A percentile compares a stretch with the other conserved stretches of the same genome.
These are phyloP conservation scores for Aphodius sticticus DNA, from an alignment of 2,888 invertebrate genomes.

Conservation along the genomic window DNA sequence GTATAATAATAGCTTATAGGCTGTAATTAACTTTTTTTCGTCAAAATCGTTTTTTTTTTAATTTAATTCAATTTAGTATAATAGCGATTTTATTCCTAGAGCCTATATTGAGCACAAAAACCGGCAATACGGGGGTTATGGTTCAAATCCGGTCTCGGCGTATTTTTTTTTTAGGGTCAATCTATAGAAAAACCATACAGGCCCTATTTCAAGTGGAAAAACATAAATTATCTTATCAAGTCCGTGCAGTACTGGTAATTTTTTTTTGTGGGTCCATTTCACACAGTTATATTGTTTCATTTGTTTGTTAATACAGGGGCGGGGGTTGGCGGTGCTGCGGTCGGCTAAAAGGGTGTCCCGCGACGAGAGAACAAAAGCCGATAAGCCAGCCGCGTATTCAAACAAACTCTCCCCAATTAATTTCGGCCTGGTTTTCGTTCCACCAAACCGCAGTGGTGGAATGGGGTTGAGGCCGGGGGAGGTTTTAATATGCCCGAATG, in stretches of 20 bases:
- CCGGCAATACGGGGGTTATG: too few relatives aligned
- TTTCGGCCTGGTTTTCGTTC: slow-evolving; percentile 5
- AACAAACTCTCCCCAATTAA: slow-evolving; percentile 25
- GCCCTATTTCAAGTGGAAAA: not conserved
- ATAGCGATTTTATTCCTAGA: too few relatives aligned
- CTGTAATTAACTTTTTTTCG: too few relatives aligned
- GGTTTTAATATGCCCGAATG: slow-evolving; percentile 16
- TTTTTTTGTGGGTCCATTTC: not conserved
- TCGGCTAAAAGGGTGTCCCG: slow-evolving; percentile 22
- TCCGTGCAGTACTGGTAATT: not conserved
- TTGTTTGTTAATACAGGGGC: not conserved
- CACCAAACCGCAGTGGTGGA: not conserved
- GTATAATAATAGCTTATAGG: too few relatives aligned
- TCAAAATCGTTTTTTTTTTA: too few relatives aligned
- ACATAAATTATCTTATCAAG: not conserved
- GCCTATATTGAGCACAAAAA: too few relatives aligned
- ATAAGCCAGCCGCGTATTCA: slow-evolving; percentile 22
- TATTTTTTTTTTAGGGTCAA: too few relatives aligned
- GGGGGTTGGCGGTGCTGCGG: slow-evolving; percentile 7
- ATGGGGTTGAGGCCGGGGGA: not conserved
- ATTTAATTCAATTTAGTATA: too few relatives aligned
- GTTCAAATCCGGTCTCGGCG: too few relatives aligned
- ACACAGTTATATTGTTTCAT: not conserved
- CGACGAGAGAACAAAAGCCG: slow-evolving; percentile 15
- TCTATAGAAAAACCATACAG: not conserved